Base-by-base conservation (phyloP, 2,113 vertebrate species). In the Rhynchomys soricoides region DNA sequence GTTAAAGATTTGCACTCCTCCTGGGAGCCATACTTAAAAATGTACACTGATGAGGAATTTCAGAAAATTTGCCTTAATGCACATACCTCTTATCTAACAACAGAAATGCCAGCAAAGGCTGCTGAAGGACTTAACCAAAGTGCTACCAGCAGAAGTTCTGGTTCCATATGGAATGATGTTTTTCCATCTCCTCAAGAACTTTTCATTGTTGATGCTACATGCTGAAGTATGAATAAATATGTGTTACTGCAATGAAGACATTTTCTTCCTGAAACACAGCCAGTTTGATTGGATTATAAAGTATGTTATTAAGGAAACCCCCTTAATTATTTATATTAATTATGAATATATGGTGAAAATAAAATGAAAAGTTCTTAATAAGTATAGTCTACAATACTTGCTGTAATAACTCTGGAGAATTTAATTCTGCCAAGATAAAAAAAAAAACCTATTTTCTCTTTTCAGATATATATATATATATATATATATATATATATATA, bases 251-350 rank as follows among this genome's bases (percentile, higher is more conserved):
- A 89, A 62, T 22, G 79, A 79, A 66, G 22, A 55, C 31, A 2
- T 68, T 89, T 75, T 31, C 59, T 90, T 64, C 26, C 57, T 40
- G 71, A 93, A 91, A 91, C 3, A 87, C 2, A 73, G 13, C 15
- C 9, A 45, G 19, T 83, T 86, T 81, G 89, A 34, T 73, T 93
- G 52, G 9, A 85, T 78, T 95, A 91, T 91, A 86, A 93, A 40
- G 3, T 34, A 52, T 52, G 7, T 8, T 29, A 13, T 68, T 86
- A 74, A 70, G 74, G 64, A 95, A 93, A 68, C 37, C 78, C 29
- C 48, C 26, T 83, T 43, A 2, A 59, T 81, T 82, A 40, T 40
- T 55, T 52, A 55, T 21, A 92, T 45, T 37, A 22, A 70, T 82
- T 94, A 70, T 90, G 50, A 86, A 52, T 82, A 64, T 77, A 22